These are phyloP conservation scores for Spheniscus humboldti DNA, from an alignment of 2,797 vertebrate species.

Conservation along the genomic window DNA sequence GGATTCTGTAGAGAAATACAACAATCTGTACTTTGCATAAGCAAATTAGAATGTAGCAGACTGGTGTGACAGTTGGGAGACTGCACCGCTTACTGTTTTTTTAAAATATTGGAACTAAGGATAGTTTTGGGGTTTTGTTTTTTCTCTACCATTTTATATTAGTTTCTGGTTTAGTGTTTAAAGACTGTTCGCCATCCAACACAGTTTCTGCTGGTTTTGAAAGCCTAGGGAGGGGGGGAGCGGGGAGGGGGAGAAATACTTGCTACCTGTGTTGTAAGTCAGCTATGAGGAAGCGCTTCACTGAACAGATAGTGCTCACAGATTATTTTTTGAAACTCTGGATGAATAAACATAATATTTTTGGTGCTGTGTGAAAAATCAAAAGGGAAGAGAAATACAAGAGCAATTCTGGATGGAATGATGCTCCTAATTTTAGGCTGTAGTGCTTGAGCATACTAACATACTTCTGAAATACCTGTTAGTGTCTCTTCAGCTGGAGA, in stretches of 20 bases:
- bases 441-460: neutral
- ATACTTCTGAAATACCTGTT: neutral
- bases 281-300: accelerated
- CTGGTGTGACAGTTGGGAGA: neutral
- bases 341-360: neutral
- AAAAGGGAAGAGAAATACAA: neutral
- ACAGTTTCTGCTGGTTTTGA: neutral
- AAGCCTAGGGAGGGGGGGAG: neutral
- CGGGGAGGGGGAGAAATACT: neutral
- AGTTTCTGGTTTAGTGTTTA: neutral
- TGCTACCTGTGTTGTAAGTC: neutral
- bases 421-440: neutral
- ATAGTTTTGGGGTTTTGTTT: neutral
- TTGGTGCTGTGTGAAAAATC: neutral
- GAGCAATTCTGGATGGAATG: neutral
- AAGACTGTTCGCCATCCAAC: neutral
- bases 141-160: neutral
- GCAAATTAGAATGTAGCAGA: neutral
- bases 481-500: neutral
- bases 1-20: neutral
- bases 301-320: neutral
- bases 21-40: neutral
- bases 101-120: neutral
- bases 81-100: neutral
- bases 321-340: neutral